phyloP scores from a whole-genome alignment of 2,113 vertebrate species.

The Hemicordylus capensis region DNA sequence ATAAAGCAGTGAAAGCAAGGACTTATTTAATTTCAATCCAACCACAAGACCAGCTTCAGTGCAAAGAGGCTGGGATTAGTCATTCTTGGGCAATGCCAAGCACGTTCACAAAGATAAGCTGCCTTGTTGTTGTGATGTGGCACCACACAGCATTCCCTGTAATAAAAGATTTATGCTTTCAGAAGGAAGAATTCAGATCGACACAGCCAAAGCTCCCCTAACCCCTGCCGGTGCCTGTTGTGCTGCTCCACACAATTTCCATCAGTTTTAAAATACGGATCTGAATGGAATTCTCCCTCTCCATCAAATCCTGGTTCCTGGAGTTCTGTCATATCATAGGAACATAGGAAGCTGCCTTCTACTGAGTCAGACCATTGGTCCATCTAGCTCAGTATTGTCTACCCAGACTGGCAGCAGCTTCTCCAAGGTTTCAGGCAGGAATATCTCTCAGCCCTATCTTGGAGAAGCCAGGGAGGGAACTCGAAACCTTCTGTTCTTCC shows the following conservation, averaged over 20 bases:
- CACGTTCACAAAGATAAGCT: neutral
- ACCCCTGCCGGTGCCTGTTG: neutral
- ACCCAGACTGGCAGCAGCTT: too few species aligned
- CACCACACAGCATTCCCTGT: neutral
- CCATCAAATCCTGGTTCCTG: neutral
- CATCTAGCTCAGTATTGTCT: too few species aligned
- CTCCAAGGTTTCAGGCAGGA: too few species aligned
- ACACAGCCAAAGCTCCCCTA: neutral
- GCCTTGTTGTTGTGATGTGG: neutral
- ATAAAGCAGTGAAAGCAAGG: slow-evolving; percentile 60
- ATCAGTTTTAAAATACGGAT: neutral
- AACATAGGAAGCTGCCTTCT: too few species aligned
- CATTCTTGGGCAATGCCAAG: slow-evolving; percentile 5
- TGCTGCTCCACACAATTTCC: neutral
- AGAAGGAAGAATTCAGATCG: neutral
- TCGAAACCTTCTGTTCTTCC: too few species aligned
- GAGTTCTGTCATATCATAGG: neutral
- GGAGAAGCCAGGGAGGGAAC: too few species aligned
- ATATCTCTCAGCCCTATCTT: too few species aligned
- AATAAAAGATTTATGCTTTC: neutral
- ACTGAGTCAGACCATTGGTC: too few species aligned
- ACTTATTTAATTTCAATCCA: slow-evolving; percentile 62
- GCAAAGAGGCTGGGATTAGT: slow-evolving; percentile 52
- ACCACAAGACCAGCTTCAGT: slow-evolving; percentile 27
- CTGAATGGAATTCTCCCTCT: neutral